phyloP scores from a whole-genome alignment of 2,888 invertebrate genomes.

The Synergus laeviventris region DNA sequence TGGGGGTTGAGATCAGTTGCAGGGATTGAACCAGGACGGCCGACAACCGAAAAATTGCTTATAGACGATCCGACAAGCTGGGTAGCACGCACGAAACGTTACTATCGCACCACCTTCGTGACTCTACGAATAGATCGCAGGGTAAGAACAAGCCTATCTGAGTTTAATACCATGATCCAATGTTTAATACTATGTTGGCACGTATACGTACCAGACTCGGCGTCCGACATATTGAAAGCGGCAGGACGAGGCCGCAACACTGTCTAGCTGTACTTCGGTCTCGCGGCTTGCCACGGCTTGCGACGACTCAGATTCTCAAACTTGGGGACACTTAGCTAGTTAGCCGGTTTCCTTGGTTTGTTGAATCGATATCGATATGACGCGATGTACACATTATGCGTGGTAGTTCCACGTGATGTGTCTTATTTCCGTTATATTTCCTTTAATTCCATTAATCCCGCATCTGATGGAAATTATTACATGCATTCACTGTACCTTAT shows the following conservation, averaged over 20 bases:
- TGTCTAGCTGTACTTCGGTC: slow-evolving; percentile 44
- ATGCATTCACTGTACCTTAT: too few relatives aligned
- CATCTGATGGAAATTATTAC: slow-evolving; percentile 9
- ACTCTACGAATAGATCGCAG: slow-evolving; percentile 50
- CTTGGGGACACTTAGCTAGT: slow-evolving; percentile 66
- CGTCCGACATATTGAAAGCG: slow-evolving; percentile 65
- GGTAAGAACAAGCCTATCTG: slow-evolving; percentile 45
- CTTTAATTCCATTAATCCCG: background rate
- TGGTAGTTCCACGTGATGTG: background rate
- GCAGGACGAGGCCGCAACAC: slow-evolving; percentile 57
- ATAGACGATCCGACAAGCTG: slow-evolving; percentile 53
- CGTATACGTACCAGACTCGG: slow-evolving; percentile 65
- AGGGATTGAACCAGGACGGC: slow-evolving; percentile 5
- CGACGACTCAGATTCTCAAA: slow-evolving; percentile 53
- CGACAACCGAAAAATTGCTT: slow-evolving; percentile 53
- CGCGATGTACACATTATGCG: background rate
- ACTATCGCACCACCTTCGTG: slow-evolving; percentile 52
- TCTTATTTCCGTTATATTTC: background rate
- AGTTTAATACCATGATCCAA: slow-evolving; percentile 30
- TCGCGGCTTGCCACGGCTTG: too few relatives aligned
- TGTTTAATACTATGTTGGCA: slow-evolving; percentile 40
- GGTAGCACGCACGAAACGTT: slow-evolving; percentile 53
- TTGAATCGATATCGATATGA: slow-evolving; percentile 65
- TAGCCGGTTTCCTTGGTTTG: slow-evolving; percentile 65
- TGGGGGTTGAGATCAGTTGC: background rate